A percentile compares a stretch with the other conserved stretches of the same genome.
phyloP scores from a whole-genome alignment of 2,888 invertebrate genomes.

The Acrobasis consociella region DNA sequence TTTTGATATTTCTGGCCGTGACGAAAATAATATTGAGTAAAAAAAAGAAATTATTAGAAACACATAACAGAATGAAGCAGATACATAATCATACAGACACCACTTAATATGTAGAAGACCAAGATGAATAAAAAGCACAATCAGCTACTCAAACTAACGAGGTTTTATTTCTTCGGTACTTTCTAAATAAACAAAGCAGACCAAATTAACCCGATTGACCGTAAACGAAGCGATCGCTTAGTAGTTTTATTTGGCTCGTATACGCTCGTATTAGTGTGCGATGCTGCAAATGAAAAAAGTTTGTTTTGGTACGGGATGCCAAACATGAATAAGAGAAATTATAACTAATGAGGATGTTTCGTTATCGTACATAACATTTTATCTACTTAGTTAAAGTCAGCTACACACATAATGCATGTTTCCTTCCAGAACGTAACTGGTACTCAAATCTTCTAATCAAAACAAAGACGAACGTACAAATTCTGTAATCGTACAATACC shows the following conservation, averaged over 20 bases:
- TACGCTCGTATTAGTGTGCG: neutral
- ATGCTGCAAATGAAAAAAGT: neutral
- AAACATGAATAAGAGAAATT: neutral
- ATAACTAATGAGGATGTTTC: slow-evolving; percentile 1
- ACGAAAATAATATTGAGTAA: too few relatives aligned
- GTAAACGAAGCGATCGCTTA: slow-evolving; percentile 6
- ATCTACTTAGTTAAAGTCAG: neutral
- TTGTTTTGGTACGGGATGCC: neutral
- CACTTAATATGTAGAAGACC: too few relatives aligned
- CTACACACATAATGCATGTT: neutral
- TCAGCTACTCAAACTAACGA: too few relatives aligned
- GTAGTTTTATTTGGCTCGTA: neutral
- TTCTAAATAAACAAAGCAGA: neutral
- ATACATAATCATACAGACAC: too few relatives aligned
- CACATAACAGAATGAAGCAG: too few relatives aligned
- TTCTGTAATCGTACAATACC: too few relatives aligned
- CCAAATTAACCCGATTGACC: neutral
- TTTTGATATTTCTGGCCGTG: too few relatives aligned
- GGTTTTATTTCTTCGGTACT: neutral
- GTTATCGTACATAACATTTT: neutral
- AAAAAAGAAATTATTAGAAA: too few relatives aligned
- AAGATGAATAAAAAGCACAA: too few relatives aligned
- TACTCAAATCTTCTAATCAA: too few relatives aligned
- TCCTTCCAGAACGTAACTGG: too few relatives aligned
- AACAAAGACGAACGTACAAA: too few relatives aligned